phyloP scores from a whole-genome alignment of 30 jellyfish, hydroid and myxozoan species.

The Sanderia malayensis region DNA sequence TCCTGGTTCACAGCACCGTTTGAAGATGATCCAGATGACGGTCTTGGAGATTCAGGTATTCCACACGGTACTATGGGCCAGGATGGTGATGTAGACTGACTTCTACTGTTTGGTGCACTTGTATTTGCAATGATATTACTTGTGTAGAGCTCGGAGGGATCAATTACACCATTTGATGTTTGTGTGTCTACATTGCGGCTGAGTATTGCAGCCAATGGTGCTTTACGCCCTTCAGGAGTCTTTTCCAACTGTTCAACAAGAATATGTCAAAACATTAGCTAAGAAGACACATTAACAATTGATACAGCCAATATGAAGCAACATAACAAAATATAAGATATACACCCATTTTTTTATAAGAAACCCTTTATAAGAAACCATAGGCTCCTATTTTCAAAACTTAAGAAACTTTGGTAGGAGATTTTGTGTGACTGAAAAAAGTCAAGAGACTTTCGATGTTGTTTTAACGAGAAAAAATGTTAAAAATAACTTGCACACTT shows the following conservation, averaged over 20 bases:
- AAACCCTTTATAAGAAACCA: too few species aligned
- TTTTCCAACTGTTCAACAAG: constrained; percentile 56
- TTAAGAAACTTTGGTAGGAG: too few species aligned
- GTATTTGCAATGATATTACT: constrained; percentile 23
- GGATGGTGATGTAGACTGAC: constrained; percentile 92
- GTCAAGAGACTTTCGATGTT: too few species aligned
- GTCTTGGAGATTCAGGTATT: constrained; percentile 51
- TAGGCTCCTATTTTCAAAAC: too few species aligned
- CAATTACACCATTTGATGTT: constrained; percentile 80
- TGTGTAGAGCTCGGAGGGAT: constrained; percentile 61
- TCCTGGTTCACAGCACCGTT: constrained; percentile 55
- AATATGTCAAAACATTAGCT: not conserved
- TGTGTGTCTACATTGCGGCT: constrained; percentile 83
- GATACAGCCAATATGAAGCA: too few species aligned
- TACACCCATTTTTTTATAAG: too few species aligned
- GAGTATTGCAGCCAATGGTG: constrained; percentile 75
- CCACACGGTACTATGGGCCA: constrained; percentile 91
- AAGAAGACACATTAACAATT: too few species aligned
- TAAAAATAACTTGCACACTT: too few species aligned
- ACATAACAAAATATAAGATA: too few species aligned
- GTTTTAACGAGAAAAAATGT: too few species aligned
- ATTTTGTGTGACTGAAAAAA: too few species aligned
- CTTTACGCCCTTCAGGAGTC: constrained; percentile 96
- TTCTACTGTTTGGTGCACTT: constrained; percentile 76
- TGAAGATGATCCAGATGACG: constrained; percentile 60